Conservation (phyloP, 92 coral and sea anemone species). For the Parazoanthus darwini region DNA sequence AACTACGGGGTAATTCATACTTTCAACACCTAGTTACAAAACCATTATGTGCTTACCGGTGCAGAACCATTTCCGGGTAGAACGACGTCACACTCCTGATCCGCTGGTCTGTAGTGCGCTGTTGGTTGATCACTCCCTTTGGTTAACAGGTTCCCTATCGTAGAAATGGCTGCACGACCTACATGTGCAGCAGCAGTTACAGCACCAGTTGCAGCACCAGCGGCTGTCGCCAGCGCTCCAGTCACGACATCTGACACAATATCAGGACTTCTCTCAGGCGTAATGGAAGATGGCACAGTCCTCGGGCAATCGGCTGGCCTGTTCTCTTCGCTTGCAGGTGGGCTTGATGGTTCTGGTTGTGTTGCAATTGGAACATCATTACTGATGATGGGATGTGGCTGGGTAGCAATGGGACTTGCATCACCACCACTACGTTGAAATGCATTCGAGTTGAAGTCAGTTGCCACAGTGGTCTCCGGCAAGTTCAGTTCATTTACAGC, state of each 20-base stretch:
- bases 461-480: not conserved
- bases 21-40: not conserved
- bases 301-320: conserved; percentile 17
- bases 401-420: conserved; percentile 37
- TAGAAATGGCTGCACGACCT: conserved; percentile 68
- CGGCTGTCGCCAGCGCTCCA: conserved; percentile 81
- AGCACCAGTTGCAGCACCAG: conserved; percentile 51
- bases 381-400: conserved; percentile 39
- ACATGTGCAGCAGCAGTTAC: conserved; percentile 50
- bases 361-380: conserved; percentile 46
- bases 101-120: conserved; percentile 27
- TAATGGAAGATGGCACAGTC: conserved; percentile 25
- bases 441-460: not conserved
- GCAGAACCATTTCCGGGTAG: not conserved
- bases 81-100: conserved; percentile 19
- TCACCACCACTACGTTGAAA: not conserved
- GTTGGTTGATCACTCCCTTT: conserved; percentile 33
- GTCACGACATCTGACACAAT: conserved; percentile 73
- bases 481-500: not conserved
- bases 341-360: conserved; percentile 48
- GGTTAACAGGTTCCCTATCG: conserved; percentile 67
- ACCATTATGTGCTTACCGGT: not conserved
- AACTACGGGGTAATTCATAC: too few relatives aligned
- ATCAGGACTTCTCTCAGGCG: conserved; percentile 47
- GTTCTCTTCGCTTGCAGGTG: conserved; percentile 1